Base-by-base conservation (phyloP, 2,113 vertebrate species). In the Pungitius pungitius region DNA sequence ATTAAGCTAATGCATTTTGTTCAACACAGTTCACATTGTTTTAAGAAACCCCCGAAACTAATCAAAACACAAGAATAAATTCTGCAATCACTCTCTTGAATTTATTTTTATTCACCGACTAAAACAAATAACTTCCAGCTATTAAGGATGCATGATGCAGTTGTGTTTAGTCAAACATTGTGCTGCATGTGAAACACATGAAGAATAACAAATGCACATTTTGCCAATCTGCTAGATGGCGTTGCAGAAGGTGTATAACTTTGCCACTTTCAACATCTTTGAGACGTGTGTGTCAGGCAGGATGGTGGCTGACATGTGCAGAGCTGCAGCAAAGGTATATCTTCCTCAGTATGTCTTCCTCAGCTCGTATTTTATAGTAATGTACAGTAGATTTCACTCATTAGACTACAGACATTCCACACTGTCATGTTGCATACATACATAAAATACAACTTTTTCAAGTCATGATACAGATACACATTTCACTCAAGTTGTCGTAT, bases 221-320 rank as follows among this genome's bases (percentile, higher is more conserved):
- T 45, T 69, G 8, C n/a, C 26, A 40, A 67, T 24, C 0, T 22
- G 6, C 74, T 63, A 99, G 98, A 95, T 96, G 83, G 97, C 97
- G 54, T 89, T 99, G 85, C 94, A 98, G 88, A 99, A 99, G 79
- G 94, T 99, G 64, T 97, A 95, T 75, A 96, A 95, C 84, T 99
- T 99, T 90, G 96, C 97, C 66, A 88, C 97, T 60, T 96, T 96
- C 66, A 97, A 97, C 89, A 96, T 98, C 91, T 99, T 99, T 91
- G 98, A 99, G 94, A 98, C 97, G 0, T 96, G 97, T 78, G 97
- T 99, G 66, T 95, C 98, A n/a, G 98, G 97, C 67, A 95, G 96
- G 70, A 99, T 99, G 98, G 97, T 98, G 75, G 96, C 97, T 0
- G 96, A 99, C 80, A 96, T 99, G 96, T 99, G 97, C 94, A 94